A percentile compares a stretch with the other conserved stretches of the same genome.
These are phyloP conservation scores for Sitophilus oryzae DNA, from an alignment of 1,140 invertebrate genomes.

Conservation along the genomic window DNA sequence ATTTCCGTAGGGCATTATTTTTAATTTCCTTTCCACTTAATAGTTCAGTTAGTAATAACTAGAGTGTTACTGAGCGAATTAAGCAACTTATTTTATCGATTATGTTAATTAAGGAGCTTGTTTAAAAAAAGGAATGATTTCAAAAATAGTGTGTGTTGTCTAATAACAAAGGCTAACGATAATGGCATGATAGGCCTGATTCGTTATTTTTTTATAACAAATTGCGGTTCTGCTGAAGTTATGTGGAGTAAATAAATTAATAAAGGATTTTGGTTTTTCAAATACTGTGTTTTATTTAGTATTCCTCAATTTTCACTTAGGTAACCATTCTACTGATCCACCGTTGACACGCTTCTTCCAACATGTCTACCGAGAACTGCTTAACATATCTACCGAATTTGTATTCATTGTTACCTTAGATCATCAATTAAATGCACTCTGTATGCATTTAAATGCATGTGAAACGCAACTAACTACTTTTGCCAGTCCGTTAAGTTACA, in stretches of 20 bases:
- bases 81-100: background rate
- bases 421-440: background rate
- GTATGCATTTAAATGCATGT: background rate
- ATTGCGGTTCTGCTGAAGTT: slow-evolving; percentile 4
- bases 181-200: background rate
- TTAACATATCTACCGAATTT: background rate
- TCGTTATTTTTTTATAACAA: background rate
- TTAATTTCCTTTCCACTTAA: background rate
- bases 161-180: slow-evolving; percentile 1
- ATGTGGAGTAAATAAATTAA: slow-evolving; percentile 24
- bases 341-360: too few species aligned
- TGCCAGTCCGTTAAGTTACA: background rate
- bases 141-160: background rate
- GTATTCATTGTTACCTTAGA: background rate
- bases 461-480: background rate
- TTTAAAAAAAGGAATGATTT: background rate
- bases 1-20: slow-evolving; percentile 18
- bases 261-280: slow-evolving; percentile 22
- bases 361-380: too few species aligned
- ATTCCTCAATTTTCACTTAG: background rate
- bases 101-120: background rate
- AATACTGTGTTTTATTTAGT: background rate
- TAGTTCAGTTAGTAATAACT: background rate
- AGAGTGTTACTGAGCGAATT: background rate
- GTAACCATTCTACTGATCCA: too few species aligned